A percentile compares a stretch with the other conserved stretches of the same genome.
phyloP scores from a whole-genome alignment of 1,140 invertebrate species.

The Cryptotermes secundus region DNA sequence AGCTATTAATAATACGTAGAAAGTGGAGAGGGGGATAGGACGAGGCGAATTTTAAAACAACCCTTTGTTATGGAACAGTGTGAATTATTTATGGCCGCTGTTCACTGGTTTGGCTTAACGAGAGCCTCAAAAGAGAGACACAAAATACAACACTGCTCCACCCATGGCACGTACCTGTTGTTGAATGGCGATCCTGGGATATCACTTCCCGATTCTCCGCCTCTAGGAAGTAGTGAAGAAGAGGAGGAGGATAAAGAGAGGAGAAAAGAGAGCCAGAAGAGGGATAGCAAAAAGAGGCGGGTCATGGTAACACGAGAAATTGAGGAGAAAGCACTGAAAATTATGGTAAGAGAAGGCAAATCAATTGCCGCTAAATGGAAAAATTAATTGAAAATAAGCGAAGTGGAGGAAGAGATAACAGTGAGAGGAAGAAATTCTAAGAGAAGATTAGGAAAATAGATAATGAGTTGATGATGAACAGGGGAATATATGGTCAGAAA shows the following conservation, averaged over 20 bases:
- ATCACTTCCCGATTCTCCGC: background rate
- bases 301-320: too few species aligned
- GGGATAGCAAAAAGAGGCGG: too few species aligned
- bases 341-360: too few species aligned
- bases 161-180: background rate
- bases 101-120: background rate
- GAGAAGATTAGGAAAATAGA: too few species aligned
- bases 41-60: background rate
- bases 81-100: background rate
- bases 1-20: background rate
- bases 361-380: too few species aligned
- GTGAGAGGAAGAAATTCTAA: too few species aligned
- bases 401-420: too few species aligned
- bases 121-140: background rate
- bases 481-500: too few species aligned
- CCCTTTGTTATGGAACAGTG: background rate
- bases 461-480: too few species aligned
- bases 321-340: too few species aligned
- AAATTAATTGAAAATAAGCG: too few species aligned
- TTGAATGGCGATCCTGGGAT: background rate
- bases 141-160: background rate
- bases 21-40: background rate
- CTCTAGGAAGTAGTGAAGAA: background rate
- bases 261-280: background rate
- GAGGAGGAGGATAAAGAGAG: background rate